Percentiles rank a stretch among this genome's conserved stretches.
Evolutionary conservation across 2,888 invertebrate genomes (phyloP).

Genomic region (Nomada goodeniana): DNA sequence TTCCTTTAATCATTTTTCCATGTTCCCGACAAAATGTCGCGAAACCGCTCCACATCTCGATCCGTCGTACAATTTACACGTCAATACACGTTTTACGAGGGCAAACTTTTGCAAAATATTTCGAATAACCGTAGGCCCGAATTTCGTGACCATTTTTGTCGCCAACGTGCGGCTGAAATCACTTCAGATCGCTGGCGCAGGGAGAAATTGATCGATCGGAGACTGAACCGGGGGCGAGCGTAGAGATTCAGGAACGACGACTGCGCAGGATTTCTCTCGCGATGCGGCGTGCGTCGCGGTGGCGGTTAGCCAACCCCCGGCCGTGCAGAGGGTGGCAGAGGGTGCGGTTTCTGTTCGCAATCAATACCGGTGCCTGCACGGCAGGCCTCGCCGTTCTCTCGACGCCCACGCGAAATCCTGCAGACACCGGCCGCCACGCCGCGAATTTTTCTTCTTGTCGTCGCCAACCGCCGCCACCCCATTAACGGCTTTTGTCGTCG

Average conservation of each 20-base stretch:
- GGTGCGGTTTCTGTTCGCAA: conserved; percentile 72
- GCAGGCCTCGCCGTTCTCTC: conserved; percentile 41
- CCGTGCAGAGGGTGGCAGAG: conserved; percentile 48
- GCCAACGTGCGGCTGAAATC: too few relatives aligned
- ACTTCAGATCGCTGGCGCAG: too few relatives aligned
- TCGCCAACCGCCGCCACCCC: conserved; percentile 5
- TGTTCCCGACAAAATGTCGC: too few relatives aligned
- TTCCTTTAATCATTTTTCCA: too few relatives aligned
- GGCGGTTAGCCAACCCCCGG: conserved; percentile 48
- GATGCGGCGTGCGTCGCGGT: conserved; percentile 51
- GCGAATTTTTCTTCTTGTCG: conserved; percentile 60
- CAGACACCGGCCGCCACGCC: conserved; percentile 45
- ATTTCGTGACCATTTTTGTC: too few relatives aligned
- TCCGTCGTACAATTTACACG: too few relatives aligned
- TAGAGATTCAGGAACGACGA: conserved; percentile 45
- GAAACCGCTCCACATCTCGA: too few relatives aligned
- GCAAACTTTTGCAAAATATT: too few relatives aligned
- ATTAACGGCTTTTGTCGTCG: conserved; percentile 54
- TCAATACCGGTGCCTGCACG: conserved; percentile 68
- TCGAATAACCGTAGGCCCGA: too few relatives aligned
- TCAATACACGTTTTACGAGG: too few relatives aligned
- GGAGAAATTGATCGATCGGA: conserved; percentile 36
- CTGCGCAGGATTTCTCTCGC: conserved; percentile 63
- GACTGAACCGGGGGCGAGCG: conserved; percentile 19
- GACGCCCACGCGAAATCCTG: conserved; percentile 53